phyloP scores from a whole-genome alignment of 2,113 vertebrate genomes.

The Sebastes fasciatus region DNA sequence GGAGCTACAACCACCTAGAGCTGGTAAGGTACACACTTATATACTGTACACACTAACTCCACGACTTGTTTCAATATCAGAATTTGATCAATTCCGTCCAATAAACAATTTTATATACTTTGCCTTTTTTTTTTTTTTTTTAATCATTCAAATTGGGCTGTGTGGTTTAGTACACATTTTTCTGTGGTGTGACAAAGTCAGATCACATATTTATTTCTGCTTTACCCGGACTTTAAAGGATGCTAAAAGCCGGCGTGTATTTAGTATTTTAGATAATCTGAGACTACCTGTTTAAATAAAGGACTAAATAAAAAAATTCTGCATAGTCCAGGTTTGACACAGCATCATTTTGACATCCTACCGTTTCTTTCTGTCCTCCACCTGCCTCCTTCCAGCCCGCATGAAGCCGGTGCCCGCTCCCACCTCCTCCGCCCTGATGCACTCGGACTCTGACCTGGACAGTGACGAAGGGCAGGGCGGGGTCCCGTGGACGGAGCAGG shows the following conservation, averaged over 20 bases:
- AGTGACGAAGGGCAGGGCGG: conserved; percentile 91
- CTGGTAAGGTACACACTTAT: conserved; percentile 82
- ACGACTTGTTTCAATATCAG: too few relatives aligned
- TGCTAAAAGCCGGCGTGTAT: background rate
- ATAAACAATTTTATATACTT: too few relatives aligned
- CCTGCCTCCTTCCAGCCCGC: conserved; percentile 81
- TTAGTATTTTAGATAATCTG: background rate
- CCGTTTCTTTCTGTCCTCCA: background rate
- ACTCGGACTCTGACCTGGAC: conserved; percentile 96
- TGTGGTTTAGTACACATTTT: too few relatives aligned
- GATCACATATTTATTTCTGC: too few relatives aligned
- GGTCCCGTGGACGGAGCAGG: conserved; percentile 93
- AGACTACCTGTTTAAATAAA: too few relatives aligned
- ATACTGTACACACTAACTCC: background rate
- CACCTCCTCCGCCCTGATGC: conserved; percentile 94
- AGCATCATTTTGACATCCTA: background rate
- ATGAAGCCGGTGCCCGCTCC: conserved; percentile 88
- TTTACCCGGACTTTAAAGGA: background rate
- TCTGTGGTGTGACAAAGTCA: too few relatives aligned
- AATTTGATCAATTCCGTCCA: too few relatives aligned
- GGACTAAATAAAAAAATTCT: too few relatives aligned
- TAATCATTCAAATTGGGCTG: too few relatives aligned
- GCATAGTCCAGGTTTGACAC: background rate
- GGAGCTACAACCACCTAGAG: conserved; percentile 90
- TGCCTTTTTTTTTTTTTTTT: too few relatives aligned